Percentiles rank a stretch among this genome's conserved stretches.
Conservation (phyloP, 2,797 vertebrate species). For the Anabacerthia variegaticeps region DNA sequence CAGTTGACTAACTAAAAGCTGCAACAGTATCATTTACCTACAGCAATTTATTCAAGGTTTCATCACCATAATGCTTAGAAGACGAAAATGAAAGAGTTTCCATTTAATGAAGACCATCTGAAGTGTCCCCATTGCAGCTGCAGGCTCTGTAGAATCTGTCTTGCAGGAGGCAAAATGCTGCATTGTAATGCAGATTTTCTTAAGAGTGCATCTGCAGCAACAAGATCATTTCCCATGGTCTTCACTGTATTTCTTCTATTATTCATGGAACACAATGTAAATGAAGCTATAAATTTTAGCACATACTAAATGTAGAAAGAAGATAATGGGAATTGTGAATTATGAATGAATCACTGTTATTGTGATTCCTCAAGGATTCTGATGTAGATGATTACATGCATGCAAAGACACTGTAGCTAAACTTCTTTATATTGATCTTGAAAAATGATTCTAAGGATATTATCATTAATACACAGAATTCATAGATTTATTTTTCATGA, state of each 20-base stretch:
- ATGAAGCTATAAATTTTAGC: slow-evolving; percentile 85
- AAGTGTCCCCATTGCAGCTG: slow-evolving; percentile 73
- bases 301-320: slow-evolving; percentile 78
- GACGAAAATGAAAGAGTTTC: slow-evolving; percentile 59
- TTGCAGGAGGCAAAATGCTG: slow-evolving; percentile 33
- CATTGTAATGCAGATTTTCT: slow-evolving; percentile 77
- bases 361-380: slow-evolving; percentile 82
- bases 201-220: slow-evolving; percentile 68
- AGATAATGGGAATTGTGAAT: slow-evolving; percentile 86
- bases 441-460: slow-evolving; percentile 65
- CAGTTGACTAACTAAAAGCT: slow-evolving; percentile 9
- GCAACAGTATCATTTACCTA: slow-evolving; percentile 62
- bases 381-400: slow-evolving; percentile 77
- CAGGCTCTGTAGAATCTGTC: slow-evolving; percentile 50
- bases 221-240: slow-evolving; percentile 77
- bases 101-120: slow-evolving; percentile 67
- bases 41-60: slow-evolving; percentile 66
- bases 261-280: slow-evolving; percentile 86
- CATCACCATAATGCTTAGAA: slow-evolving; percentile 64
- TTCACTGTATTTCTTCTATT: slow-evolving; percentile 84
- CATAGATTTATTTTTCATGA: slow-evolving; percentile 62
- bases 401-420: slow-evolving; percentile 73
- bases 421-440: slow-evolving; percentile 67
- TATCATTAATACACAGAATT: slow-evolving; percentile 67
- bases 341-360: slow-evolving; percentile 86